A percentile compares a stretch with the other conserved stretches of the same genome.
phyloP scores from a whole-genome alignment of 1,140 invertebrate species.

The Periplaneta americana region DNA sequence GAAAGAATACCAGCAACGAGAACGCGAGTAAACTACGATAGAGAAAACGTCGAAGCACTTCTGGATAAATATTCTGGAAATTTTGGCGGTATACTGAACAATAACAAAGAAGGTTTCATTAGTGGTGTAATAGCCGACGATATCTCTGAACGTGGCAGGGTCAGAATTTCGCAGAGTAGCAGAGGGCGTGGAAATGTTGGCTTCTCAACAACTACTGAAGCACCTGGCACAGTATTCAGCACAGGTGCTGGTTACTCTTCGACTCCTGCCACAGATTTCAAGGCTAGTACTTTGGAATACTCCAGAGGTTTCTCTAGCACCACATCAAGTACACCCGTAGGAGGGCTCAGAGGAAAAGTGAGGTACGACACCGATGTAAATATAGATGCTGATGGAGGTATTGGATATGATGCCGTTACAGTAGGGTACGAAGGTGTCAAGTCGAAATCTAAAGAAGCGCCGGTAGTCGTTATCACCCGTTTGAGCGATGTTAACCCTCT shows the following conservation, averaged over 20 bases:
- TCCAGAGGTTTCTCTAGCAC: background rate
- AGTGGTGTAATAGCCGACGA: background rate
- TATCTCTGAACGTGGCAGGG: background rate
- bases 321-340: background rate
- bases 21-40: background rate
- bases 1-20: background rate
- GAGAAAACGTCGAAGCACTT: slow-evolving; percentile 21
- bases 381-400: background rate
- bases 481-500: slow-evolving; percentile 61
- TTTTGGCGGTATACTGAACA: slow-evolving; percentile 23
- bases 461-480: slow-evolving; percentile 45
- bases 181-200: background rate
- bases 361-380: background rate
- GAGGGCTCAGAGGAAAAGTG: background rate
- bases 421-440: background rate
- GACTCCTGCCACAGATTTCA: background rate
- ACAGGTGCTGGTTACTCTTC: background rate
- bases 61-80: slow-evolving; percentile 25
- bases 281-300: background rate
- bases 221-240: background rate
- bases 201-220: background rate
- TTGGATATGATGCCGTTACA: background rate
- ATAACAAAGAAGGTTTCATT: slow-evolving; percentile 15
- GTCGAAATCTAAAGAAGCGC: background rate
- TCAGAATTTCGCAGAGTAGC: background rate